A percentile compares a stretch with the other conserved stretches of the same genome.
Evolutionary conservation across 2,888 invertebrate genomes (phyloP).

Genomic region (Crossocerus cetratus): DNA sequence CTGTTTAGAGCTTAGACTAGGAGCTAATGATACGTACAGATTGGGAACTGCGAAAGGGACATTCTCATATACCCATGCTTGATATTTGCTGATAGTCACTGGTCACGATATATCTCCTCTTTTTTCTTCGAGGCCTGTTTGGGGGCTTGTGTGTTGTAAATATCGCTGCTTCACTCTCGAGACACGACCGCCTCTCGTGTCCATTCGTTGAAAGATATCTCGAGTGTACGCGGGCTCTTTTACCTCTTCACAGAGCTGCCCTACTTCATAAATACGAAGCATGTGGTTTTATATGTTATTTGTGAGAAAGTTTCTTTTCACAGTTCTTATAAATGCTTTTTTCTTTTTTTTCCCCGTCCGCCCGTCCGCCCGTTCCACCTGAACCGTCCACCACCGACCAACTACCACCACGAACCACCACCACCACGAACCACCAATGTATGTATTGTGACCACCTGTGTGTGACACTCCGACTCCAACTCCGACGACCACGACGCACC

Average conservation of each 20-base stretch:
- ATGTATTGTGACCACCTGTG: slow-evolving; percentile 25
- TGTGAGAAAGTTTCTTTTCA: slow-evolving; percentile 90
- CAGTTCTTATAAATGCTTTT: slow-evolving; percentile 91
- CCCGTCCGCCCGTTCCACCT: slow-evolving; percentile 54
- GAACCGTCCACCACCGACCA: slow-evolving; percentile 71
- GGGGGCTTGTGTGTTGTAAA: slow-evolving; percentile 80
- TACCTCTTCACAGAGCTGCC: slow-evolving; percentile 62
- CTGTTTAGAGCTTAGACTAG: slow-evolving; percentile 51
- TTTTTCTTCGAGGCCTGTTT: slow-evolving; percentile 71
- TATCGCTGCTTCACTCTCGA: slow-evolving; percentile 78
- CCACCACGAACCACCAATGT: slow-evolving; percentile 40
- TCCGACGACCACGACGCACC: slow-evolving; percentile 34
- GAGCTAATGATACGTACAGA: slow-evolving; percentile 77
- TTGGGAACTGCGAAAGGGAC: slow-evolving; percentile 88
- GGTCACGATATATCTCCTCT: slow-evolving; percentile 64
- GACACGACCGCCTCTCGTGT: slow-evolving; percentile 18
- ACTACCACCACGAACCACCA: slow-evolving; percentile 47
- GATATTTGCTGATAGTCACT: slow-evolving; percentile 73
- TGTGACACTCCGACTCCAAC: slow-evolving; percentile 33
- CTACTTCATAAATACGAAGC: slow-evolving; percentile 76
- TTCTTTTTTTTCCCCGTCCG: slow-evolving; percentile 78
- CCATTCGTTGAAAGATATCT: slow-evolving; percentile 35
- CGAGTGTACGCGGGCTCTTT: slow-evolving; percentile 50
- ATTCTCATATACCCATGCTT: slow-evolving; percentile 83
- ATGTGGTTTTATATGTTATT: slow-evolving; percentile 79